phyloP scores from a whole-genome alignment of 2,888 invertebrate genomes.

The Polyommatus icarus region DNA sequence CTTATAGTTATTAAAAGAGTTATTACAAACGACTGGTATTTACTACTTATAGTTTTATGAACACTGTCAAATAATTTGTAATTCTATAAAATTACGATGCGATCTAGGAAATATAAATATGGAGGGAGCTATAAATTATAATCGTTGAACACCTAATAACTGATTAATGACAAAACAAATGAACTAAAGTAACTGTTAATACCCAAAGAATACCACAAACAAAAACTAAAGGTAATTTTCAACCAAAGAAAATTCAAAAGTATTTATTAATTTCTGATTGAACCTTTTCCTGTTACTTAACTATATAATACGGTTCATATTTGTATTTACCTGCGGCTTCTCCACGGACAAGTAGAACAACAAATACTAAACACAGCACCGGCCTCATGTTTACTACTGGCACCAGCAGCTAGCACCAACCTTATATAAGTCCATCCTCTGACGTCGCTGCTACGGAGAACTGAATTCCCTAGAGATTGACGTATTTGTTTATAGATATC shows the following conservation, averaged over 20 bases:
- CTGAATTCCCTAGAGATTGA: conserved; percentile 15
- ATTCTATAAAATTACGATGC: too few species aligned
- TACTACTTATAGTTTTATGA: too few species aligned
- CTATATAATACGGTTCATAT: conserved; percentile 13
- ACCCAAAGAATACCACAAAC: too few species aligned
- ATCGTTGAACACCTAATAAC: neutral
- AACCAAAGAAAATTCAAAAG: too few species aligned
- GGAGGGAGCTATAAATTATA: neutral
- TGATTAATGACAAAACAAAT: too few species aligned
- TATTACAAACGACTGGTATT: too few species aligned
- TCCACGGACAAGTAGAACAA: conserved; percentile 44
- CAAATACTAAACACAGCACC: conserved; percentile 50
- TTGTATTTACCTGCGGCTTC: conserved; percentile 45
- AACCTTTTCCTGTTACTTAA: neutral
- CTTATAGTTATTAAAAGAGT: too few species aligned
- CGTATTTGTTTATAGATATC: conserved; percentile 5
- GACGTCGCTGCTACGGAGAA: conserved; percentile 16
- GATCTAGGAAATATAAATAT: too few species aligned
- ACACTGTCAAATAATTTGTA: too few species aligned
- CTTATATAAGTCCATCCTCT: conserved; percentile 59
- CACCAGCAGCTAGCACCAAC: conserved; percentile 47
- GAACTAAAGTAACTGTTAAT: too few species aligned
- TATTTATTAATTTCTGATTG: too few species aligned
- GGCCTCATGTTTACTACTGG: conserved; percentile 55
- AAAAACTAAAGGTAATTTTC: too few species aligned